Conservation (phyloP, 2,113 vertebrate genomes). For the Ailuropoda melanoleuca region DNA sequence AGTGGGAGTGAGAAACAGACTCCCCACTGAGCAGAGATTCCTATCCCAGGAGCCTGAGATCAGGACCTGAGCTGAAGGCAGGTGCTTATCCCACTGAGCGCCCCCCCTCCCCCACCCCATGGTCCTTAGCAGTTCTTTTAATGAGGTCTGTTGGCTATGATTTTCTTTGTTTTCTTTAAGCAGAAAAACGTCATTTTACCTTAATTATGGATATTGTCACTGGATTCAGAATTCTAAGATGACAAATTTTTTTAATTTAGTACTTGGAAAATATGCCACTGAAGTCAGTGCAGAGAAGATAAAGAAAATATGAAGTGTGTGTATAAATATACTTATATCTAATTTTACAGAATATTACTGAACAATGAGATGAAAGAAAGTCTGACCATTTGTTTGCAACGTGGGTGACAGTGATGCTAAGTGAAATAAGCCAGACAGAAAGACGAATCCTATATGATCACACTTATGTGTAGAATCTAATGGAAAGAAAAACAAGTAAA, state of each 20-base stretch:
- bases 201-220: not conserved
- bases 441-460: not conserved
- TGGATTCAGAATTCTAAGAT: not conserved
- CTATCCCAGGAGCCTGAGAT: no score
- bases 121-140: not conserved
- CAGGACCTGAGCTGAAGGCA: no score
- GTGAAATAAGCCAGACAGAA: not conserved
- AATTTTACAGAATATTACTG: not conserved
- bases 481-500: not conserved
- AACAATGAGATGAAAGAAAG: not conserved
- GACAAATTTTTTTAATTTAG: not conserved
- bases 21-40: no score
- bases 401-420: not conserved
- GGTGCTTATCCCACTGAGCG: no score
- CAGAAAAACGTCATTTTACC: not conserved
- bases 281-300: not conserved
- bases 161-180: not conserved
- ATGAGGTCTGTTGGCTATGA: not conserved
- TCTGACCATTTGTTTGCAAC: not conserved
- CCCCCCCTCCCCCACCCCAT: rapidly evolving
- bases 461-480: not conserved
- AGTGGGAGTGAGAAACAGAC: no score
- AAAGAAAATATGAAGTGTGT: not conserved
- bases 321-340: not conserved
- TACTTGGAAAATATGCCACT: not conserved